Base-by-base conservation (phyloP, 2,113 vertebrate genomes). In the Dipodomys spectabilis region DNA sequence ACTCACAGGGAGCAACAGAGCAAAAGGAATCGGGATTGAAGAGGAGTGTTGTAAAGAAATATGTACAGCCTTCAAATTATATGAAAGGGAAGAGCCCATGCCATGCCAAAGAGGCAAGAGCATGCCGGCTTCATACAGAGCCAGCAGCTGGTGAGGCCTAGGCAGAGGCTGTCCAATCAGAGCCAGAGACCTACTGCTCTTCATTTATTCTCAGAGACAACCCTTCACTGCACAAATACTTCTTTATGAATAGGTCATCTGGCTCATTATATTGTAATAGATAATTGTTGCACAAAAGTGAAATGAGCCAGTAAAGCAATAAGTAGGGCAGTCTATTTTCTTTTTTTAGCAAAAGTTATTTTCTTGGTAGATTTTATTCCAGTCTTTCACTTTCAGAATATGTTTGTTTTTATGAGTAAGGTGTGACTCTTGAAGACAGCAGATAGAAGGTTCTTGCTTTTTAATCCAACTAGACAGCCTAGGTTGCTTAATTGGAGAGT, bases 291-390 rank as follows among this genome's bases (percentile, higher is more conserved):
- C 7, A 82, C 81, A 82, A 85, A 95, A 97, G 85, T 85, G 68
- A 97, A 96, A 96, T 94, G 35, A 97, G 86, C 73, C 92, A 60
- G 67, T 72, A 97, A 96, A 82, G 30, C 84, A 94, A 93, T 91
- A 79, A 96, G 91, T 90, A 87, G 53, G 91, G 53, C 86, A 11
- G 49, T 19, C 19, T 88, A 73, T 65, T 86, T 92, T 96, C 90
- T 92, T 90, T 84, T 94, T 73, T 64, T 64, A 86, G 82, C 27
- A 90, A 78, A 92, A 92, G 39, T 78, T 86, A 96, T 72, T 15
- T 39, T 83, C 74, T 39, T 39, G 39, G 39, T 39, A 39, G 39
- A 39, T 39, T 39, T 39, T 39, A 39, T 39, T 39, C 39, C 39
- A 39, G 39, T 5, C 39, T 39, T 39, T 39, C 39, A 39, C 39